Conservation (phyloP, 2,797 vertebrate species). For the Sebastolobus alascanus region DNA sequence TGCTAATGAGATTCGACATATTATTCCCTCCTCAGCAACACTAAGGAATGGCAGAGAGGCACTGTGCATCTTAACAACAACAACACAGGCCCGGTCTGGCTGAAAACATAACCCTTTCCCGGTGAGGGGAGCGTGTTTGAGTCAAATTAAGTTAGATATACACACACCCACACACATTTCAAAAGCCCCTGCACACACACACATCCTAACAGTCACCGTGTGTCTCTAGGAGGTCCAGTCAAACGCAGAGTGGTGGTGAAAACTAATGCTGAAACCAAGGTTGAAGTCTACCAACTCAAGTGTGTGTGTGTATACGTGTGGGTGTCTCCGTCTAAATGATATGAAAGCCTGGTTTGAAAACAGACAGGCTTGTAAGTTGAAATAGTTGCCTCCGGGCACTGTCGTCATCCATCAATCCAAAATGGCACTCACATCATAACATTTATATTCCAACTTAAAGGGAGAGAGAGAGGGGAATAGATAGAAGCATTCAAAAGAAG, state of each 20-base stretch:
- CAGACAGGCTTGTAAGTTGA: conserved; percentile 47
- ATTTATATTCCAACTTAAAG: conserved; percentile 34
- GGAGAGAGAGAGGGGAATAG: neutral
- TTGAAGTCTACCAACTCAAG: conserved; percentile 3
- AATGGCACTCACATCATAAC: conserved; percentile 28
- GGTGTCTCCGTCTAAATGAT: conserved; percentile 26
- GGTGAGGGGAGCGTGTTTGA: conserved; percentile 20
- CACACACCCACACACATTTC: conserved; percentile 28
- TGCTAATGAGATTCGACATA: conserved; percentile 50
- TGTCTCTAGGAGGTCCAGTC: conserved; percentile 44
- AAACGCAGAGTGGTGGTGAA: conserved; percentile 32
- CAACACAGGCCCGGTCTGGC: conserved; percentile 36
- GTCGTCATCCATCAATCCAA: conserved; percentile 49
- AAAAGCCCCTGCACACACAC: neutral
- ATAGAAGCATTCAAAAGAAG: neutral
- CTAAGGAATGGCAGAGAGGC: conserved; percentile 14
- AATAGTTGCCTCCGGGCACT: conserved; percentile 50
- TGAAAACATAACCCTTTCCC: conserved; percentile 32
- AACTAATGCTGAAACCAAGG: conserved; percentile 30
- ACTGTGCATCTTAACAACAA: conserved; percentile 52
- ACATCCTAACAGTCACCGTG: neutral
- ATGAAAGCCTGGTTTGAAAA: conserved; percentile 45
- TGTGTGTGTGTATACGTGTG: neutral
- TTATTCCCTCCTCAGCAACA: conserved; percentile 50
- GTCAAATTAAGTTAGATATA: conserved; percentile 47